phyloP scores from a whole-genome alignment of 2,888 invertebrate genomes.

The Argyresthia goedartella region DNA sequence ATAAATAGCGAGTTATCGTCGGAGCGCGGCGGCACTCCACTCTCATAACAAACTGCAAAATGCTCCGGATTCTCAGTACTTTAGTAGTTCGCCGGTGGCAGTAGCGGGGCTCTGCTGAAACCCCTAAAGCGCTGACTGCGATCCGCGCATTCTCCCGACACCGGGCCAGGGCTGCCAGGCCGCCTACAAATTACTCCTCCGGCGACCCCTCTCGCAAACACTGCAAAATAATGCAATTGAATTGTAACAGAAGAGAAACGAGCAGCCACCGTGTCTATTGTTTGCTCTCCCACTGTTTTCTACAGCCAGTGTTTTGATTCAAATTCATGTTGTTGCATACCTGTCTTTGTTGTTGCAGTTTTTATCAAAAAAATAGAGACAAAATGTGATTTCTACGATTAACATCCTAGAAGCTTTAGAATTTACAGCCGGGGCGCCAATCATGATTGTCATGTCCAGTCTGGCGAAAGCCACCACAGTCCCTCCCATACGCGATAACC shows the following conservation, averaged over 20 bases:
- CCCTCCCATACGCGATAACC: conserved; percentile 5
- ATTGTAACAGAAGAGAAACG: conserved; percentile 41
- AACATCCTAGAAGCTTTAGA: too few relatives aligned
- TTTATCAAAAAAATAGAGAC: too few relatives aligned
- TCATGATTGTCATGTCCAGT: too few relatives aligned
- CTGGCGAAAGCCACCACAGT: too few relatives aligned
- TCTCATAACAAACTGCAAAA: conserved; percentile 61
- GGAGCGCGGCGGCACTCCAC: conserved; percentile 28
- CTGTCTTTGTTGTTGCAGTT: too few relatives aligned
- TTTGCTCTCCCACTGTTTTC: conserved; percentile 14
- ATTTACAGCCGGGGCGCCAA: too few relatives aligned
- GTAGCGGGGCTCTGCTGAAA: conserved; percentile 34
- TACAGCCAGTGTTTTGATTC: too few relatives aligned
- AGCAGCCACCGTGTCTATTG: conserved; percentile 42
- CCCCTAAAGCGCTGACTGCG: conserved; percentile 62
- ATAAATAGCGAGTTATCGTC: conserved; percentile 50
- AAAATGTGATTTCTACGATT: too few relatives aligned
- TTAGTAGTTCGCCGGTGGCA: conserved; percentile 35
- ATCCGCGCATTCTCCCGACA: conserved; percentile 18
- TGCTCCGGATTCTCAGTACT: conserved; percentile 60
- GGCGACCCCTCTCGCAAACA: conserved; percentile 50
- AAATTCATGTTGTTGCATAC: too few relatives aligned
- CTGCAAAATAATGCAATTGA: conserved; percentile 60
- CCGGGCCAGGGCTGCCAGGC: conserved; percentile 47
- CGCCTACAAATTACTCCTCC: conserved; percentile 51